Conservation (phyloP, 2,888 invertebrate species). For the Euphydryas editha region DNA sequence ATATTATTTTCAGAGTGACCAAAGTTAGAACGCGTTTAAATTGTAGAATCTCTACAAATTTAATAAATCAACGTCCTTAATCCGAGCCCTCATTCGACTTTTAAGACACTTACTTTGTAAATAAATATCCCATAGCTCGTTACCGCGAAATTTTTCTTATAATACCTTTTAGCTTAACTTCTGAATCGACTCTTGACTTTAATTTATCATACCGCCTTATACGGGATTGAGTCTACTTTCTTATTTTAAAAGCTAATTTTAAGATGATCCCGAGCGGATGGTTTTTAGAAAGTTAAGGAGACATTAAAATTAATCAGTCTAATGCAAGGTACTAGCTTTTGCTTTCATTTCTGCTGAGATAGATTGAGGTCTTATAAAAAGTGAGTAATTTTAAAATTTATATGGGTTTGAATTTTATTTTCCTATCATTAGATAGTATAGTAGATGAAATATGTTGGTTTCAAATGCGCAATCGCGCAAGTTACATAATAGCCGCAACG, state of each 20-base stretch:
- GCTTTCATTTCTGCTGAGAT: not conserved
- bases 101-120: slow-evolving; percentile 1
- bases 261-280: not conserved
- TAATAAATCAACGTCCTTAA: not conserved
- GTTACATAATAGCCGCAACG: too few relatives aligned
- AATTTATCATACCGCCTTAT: slow-evolving; percentile 12
- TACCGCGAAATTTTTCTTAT: slow-evolving; percentile 26
- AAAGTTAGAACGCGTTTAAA: not conserved
- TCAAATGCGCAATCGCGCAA: too few relatives aligned
- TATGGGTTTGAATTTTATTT: too few relatives aligned
- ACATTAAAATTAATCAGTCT: slow-evolving; percentile 1
- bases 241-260: not conserved
- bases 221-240: not conserved
- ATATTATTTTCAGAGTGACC: too few relatives aligned
- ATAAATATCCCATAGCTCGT: slow-evolving; percentile 1
- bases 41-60: not conserved
- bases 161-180: slow-evolving; percentile 33
- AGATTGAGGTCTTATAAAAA: not conserved
- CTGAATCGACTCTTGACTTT: slow-evolving; percentile 15
- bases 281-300: not conserved
- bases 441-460: too few relatives aligned
- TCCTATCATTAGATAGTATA: too few relatives aligned
- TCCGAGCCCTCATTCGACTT: not conserved
- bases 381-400: too few relatives aligned
- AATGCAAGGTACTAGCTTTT: not conserved